Base-by-base conservation (phyloP, 2,888 invertebrate genomes). In the Ectobius pallidus region DNA sequence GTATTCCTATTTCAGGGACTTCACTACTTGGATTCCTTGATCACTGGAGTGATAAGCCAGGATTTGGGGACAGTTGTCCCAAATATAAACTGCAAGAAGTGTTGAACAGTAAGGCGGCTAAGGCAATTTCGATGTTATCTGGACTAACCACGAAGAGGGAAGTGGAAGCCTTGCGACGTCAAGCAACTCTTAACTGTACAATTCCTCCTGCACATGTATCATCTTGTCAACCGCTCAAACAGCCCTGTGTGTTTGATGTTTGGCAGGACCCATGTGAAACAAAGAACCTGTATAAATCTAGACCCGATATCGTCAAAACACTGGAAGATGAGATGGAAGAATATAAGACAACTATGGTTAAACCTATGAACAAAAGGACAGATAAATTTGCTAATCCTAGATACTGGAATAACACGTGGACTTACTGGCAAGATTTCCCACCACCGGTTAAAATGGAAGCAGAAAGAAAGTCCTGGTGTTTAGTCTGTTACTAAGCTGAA, bases 191-290 rank as follows among this genome's bases (percentile, higher is more conserved):
- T 25, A 14, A 18, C 14, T 52, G 52, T 14, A 16, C 3, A 2
- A 25, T 9, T 25, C 25, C 1, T 14, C 14, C 14, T 25, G n/a
- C n/a, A n/a, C n/a, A n/a, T n/a, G 1, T 46, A n/a, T 25, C 20
- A 3, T 80, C 80, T 73, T 86, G 86, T 78, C 77, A 81, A 32
- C 81, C 83, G 0, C 74, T 75, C 2, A 65, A 77, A 44, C 75
- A 77, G 0, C 83, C 85, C 1, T 86, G 86, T 77, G 78, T 86
- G 42, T 86, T 81, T 77, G 82, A 86, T 77, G 81, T 86, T 63
- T 79, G 80, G 1, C 76, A 80, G 2, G 86, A 86, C 77, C 86
- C 86, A 0, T 86, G 86, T 76, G 86, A 86, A 77, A 82, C 80
- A 69, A 78, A 81, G 70, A 85, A 86, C 77, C 65, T 83, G 3